These are phyloP conservation scores for Anser cygnoides DNA, from an alignment of 2,113 vertebrate species.

Conservation along the genomic window DNA sequence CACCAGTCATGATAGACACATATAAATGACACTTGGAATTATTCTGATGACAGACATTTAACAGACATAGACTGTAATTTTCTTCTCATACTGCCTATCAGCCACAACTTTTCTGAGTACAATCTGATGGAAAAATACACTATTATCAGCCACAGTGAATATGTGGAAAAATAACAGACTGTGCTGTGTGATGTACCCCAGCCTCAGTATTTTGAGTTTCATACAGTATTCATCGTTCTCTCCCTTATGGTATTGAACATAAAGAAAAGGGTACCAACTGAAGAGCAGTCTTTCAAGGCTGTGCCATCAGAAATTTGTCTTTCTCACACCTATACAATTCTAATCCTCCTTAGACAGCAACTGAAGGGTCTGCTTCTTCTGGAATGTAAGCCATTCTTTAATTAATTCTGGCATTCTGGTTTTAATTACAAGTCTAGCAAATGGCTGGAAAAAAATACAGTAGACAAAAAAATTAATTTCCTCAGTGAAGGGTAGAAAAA, in stretches of 20 bases:
- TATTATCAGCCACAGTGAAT: neutral
- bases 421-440: neutral
- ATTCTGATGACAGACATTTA: neutral
- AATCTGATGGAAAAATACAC: neutral
- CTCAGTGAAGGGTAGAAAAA: neutral
- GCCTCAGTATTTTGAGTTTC: neutral
- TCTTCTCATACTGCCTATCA: neutral
- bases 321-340: neutral
- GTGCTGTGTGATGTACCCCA: neutral
- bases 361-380: neutral
- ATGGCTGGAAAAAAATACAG: neutral
- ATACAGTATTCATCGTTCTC: neutral
- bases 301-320: neutral
- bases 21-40: neutral
- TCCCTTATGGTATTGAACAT: neutral
- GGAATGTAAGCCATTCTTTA: neutral
- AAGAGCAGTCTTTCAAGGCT: slow-evolving; percentile 1
- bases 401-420: neutral
- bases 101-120: neutral
- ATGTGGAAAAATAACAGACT: neutral
- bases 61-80: neutral
- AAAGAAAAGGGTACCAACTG: slow-evolving; percentile 3
- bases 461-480: neutral
- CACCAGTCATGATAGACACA: neutral
- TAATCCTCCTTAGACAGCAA: neutral